Evolutionary conservation across 2,797 vertebrate species (phyloP).

Genomic region (Benthosema pterotum): DNA sequence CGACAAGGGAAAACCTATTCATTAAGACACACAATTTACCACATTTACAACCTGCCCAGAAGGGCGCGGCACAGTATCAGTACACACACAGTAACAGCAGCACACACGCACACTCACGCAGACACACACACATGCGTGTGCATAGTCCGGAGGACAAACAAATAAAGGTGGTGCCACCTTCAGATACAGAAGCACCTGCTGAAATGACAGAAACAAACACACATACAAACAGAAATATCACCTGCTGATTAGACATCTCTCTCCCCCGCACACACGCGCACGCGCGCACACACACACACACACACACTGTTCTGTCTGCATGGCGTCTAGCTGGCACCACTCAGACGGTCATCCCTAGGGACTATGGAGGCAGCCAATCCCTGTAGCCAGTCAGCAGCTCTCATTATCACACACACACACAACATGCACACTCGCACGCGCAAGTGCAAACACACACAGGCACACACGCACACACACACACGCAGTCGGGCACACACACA

Average conservation of each 20-base stretch:
- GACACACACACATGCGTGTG: slow-evolving; percentile 2
- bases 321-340: slow-evolving; percentile 72
- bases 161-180: slow-evolving; percentile 28
- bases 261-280: slow-evolving; percentile 9
- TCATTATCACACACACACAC: slow-evolving; percentile 57
- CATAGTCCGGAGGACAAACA: too few relatives aligned
- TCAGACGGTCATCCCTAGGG: slow-evolving; percentile 64
- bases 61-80: slow-evolving; percentile 30
- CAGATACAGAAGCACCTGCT: not conserved
- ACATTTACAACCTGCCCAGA: slow-evolving; percentile 41
- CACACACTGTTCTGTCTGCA: slow-evolving; percentile 53
- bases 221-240: slow-evolving; percentile 38
- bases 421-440: too few relatives aligned
- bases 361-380: slow-evolving; percentile 58
- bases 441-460: slow-evolving; percentile 1
- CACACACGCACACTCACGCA: not conserved
- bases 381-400: slow-evolving; percentile 60
- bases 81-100: too few relatives aligned
- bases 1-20: slow-evolving; percentile 13
- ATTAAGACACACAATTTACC: slow-evolving; percentile 24
- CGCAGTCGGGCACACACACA: slow-evolving; percentile 8
- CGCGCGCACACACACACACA: slow-evolving; percentile 29
- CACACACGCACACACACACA: not conserved
- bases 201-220: slow-evolving; percentile 2
- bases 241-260: slow-evolving; percentile 28